These are phyloP conservation scores for Xyliphius kryptos DNA, from an alignment of 2,113 vertebrate genomes.

Conservation along the genomic window DNA sequence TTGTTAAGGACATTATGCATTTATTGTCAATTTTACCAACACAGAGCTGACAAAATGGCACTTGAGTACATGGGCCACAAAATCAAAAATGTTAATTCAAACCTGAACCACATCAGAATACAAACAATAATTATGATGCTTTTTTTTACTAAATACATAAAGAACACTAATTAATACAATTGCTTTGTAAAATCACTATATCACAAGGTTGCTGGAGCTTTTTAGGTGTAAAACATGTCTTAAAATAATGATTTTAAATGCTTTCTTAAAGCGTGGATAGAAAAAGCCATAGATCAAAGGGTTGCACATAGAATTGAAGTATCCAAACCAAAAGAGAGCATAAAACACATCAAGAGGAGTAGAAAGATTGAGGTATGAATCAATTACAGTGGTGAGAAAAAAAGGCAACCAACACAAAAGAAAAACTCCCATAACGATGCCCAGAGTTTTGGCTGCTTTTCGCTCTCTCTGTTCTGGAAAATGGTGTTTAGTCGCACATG, in stretches of 20 bases:
- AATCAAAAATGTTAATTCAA: too few species aligned
- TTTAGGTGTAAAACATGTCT: conserved; percentile 5
- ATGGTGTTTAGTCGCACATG: conserved; percentile 15
- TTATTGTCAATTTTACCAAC: too few species aligned
- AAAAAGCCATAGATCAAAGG: conserved; percentile 29
- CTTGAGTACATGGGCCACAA: too few species aligned
- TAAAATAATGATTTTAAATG: conserved; percentile 15
- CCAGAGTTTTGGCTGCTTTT: conserved; percentile 31
- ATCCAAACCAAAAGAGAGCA: conserved; percentile 30
- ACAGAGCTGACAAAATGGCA: too few species aligned
- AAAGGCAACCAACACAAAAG: conserved; percentile 27
- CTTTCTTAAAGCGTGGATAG: conserved; percentile 24
- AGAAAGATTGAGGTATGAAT: conserved; percentile 9
- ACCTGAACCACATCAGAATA: background rate
- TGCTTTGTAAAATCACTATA: conserved; percentile 1
- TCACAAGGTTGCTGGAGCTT: conserved; percentile 3
- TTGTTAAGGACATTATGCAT: too few species aligned
- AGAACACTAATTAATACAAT: background rate
- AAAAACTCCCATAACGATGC: conserved; percentile 27
- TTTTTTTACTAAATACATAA: too few species aligned
- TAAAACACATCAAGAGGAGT: conserved; percentile 18
- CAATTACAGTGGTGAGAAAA: conserved; percentile 8
- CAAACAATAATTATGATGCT: too few species aligned
- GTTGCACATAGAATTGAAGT: conserved; percentile 27
- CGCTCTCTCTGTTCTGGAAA: conserved; percentile 22